phyloP scores from a whole-genome alignment of 2,888 invertebrate species.

The Xanthorhoe spadicearia region DNA sequence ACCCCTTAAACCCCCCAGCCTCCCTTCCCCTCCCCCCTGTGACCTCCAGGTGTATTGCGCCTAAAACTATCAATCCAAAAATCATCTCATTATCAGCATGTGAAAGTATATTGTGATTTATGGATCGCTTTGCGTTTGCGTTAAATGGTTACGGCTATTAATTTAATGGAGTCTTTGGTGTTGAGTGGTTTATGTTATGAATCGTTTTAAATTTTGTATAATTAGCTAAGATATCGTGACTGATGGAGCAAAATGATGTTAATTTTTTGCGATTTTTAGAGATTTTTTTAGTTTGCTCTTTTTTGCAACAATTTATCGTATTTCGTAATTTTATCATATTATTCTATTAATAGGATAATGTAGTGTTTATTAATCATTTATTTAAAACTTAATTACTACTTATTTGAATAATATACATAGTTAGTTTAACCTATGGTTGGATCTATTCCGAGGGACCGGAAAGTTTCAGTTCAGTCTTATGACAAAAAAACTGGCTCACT shows the following conservation, averaged over 20 bases:
- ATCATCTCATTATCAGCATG: conserved; percentile 26
- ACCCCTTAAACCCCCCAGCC: conserved; percentile 35
- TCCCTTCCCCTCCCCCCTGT: conserved; percentile 36
- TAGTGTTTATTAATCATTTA: too few species aligned
- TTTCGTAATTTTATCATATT: too few species aligned
- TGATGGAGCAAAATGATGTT: not conserved
- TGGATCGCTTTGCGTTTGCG: conserved; percentile 39
- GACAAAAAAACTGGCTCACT: too few species aligned
- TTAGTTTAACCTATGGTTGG: too few species aligned
- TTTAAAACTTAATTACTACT: too few species aligned
- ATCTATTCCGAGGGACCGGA: too few species aligned
- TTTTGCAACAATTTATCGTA: too few species aligned
- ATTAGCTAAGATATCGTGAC: not conserved
- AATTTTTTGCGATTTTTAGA: too few species aligned
- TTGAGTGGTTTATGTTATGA: conserved; percentile 18
- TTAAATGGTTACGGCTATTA: conserved; percentile 33
- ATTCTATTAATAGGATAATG: too few species aligned
- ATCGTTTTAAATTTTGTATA: not conserved
- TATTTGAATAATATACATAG: too few species aligned
- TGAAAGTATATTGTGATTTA: conserved; percentile 35
- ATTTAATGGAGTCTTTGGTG: conserved; percentile 30
- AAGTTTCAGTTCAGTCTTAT: too few species aligned
- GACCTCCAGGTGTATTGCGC: conserved; percentile 63
- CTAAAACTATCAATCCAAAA: conserved; percentile 47
- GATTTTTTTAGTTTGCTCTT: too few species aligned